Conservation (phyloP, 2,888 invertebrate genomes). For the Sepioteuthis lessoniana region DNA sequence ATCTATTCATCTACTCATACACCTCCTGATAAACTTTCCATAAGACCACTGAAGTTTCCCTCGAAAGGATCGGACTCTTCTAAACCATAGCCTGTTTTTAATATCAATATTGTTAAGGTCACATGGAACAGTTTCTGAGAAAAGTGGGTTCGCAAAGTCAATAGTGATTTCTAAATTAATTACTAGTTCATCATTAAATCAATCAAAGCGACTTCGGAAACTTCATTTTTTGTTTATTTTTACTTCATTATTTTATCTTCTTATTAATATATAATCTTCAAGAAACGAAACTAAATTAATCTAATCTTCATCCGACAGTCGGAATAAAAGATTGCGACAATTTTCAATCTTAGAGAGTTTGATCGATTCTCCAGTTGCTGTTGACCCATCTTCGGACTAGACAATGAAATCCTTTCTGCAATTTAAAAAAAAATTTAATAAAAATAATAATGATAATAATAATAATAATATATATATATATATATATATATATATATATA, state of each 20-base stretch:
- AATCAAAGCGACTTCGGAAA: neutral
- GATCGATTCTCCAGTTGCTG: neutral
- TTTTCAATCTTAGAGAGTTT: neutral
- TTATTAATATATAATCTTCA: constrained; percentile 33
- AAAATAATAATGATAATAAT: no score
- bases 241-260: neutral
- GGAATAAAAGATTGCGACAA: constrained; percentile 9
- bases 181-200: neutral
- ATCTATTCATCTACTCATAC: no score
- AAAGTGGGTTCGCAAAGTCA: neutral
- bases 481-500: no score
- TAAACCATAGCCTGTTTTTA: neutral
- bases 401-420: neutral
- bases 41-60: no score
- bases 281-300: neutral
- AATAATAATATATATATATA: no score
- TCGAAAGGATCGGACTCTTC: no score
- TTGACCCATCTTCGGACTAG: constrained; percentile 18
- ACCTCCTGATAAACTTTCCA: no score
- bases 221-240: neutral
- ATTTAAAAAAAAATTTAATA: neutral
- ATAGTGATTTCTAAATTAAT: neutral
- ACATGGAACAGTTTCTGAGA: neutral
- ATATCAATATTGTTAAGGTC: neutral
- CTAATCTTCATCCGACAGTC: neutral